Evolutionary conservation across 2,113 vertebrate species (phyloP).

Genomic region (Abramis brama): DNA sequence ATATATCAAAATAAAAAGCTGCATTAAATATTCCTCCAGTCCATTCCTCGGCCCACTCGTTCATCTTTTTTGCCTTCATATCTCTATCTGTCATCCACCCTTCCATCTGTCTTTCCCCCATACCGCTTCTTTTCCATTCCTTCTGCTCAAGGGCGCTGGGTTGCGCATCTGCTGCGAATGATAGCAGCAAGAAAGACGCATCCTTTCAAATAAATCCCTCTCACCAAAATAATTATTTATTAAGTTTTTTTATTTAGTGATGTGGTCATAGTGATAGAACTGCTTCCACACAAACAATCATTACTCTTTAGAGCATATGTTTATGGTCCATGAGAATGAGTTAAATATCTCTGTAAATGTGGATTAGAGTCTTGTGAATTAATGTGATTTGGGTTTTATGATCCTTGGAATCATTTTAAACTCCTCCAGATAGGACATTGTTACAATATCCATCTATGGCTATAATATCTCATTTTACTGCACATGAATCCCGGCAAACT

Average conservation of each 20-base stretch:
- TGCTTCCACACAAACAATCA: background rate
- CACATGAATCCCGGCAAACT: background rate
- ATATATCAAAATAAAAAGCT: constrained; percentile 25
- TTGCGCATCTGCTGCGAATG: constrained; percentile 34
- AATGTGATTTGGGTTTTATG: background rate
- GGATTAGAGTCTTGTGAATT: constrained; percentile 10
- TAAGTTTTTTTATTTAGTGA: background rate
- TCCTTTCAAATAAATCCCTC: constrained; percentile 18
- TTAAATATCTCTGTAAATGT: constrained; percentile 12
- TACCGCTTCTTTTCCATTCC: constrained; percentile 16
- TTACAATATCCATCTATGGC: constrained; percentile 3
- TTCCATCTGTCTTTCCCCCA: constrained; percentile 26
- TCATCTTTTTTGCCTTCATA: background rate
- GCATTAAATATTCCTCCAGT: constrained; percentile 8
- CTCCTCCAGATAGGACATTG: background rate
- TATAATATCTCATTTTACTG: background rate
- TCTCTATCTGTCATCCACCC: constrained; percentile 40
- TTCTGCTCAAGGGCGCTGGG: constrained; percentile 6
- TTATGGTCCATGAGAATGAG: background rate
- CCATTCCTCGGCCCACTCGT: background rate
- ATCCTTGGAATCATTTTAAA: background rate
- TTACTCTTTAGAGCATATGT: background rate
- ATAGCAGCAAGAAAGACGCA: constrained; percentile 6
- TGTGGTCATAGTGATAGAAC: background rate
- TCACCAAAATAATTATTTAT: background rate